These are phyloP conservation scores for Gymnobelideus leadbeateri DNA, from an alignment of 2,113 vertebrate genomes.

Conservation along the genomic window DNA sequence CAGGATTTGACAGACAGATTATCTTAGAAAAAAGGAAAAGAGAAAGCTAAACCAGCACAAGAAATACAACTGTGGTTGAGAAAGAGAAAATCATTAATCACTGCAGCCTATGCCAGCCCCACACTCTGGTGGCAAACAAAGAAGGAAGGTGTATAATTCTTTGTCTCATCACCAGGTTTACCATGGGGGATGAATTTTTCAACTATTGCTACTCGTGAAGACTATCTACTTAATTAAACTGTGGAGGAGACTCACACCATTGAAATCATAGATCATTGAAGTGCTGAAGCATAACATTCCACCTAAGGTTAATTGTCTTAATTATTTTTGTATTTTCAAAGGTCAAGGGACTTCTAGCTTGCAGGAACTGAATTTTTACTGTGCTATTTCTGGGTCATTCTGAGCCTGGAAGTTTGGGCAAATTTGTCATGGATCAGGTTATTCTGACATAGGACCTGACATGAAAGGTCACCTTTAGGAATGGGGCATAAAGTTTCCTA, in stretches of 20 bases:
- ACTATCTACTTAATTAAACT: background rate
- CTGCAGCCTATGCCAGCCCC: background rate
- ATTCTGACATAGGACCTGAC: background rate
- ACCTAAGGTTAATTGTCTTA: conserved; percentile 31
- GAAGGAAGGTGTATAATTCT: background rate
- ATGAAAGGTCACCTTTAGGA: background rate
- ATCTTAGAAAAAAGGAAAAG: background rate
- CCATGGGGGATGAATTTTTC: background rate
- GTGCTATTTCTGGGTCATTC: conserved; percentile 70
- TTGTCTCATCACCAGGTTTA: background rate
- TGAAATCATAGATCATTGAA: background rate
- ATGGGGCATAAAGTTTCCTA: background rate
- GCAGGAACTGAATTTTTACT: conserved; percentile 58
- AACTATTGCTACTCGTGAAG: background rate
- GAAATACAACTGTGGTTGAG: too few species aligned
- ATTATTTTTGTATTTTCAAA: conserved; percentile 80
- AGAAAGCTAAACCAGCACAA: background rate
- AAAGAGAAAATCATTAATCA: background rate
- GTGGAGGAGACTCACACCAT: background rate
- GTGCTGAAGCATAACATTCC: background rate
- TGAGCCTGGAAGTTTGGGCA: background rate
- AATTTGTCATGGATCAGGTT: background rate
- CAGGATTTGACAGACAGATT: background rate
- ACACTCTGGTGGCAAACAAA: background rate
- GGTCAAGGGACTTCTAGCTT: conserved; percentile 71